Evolutionary conservation across 2,888 invertebrate species (phyloP).

Genomic region (Tipula vernalis): DNA sequence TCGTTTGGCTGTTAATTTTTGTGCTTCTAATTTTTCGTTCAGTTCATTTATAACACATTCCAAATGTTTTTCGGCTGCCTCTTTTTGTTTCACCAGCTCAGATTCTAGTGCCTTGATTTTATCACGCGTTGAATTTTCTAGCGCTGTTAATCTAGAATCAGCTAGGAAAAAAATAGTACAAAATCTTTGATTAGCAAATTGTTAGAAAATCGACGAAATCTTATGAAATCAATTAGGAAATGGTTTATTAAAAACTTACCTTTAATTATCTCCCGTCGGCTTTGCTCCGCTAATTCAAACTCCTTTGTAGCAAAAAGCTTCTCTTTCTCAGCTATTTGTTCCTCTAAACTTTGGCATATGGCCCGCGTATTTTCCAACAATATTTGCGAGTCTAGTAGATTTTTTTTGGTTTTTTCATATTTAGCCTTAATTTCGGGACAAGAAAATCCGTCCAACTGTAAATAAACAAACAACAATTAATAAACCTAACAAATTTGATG

Average conservation of each 20-base stretch:
- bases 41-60: conserved; percentile 24
- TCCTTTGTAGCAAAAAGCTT: conserved; percentile 26
- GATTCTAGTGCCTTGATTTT: conserved; percentile 26
- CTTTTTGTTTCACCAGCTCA: conserved; percentile 26
- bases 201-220: too few relatives aligned
- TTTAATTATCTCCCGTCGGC: conserved; percentile 30
- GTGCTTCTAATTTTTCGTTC: conserved; percentile 25
- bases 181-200: conserved; percentile 14
- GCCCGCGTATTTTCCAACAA: conserved; percentile 27
- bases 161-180: conserved; percentile 29
- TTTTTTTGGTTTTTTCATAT: conserved; percentile 22
- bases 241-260: conserved; percentile 21
- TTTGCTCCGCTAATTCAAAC: conserved; percentile 27
- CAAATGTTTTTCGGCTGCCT: conserved; percentile 24
- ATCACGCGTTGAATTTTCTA: conserved; percentile 26
- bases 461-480: conserved; percentile 14
- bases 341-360: conserved; percentile 27
- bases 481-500: background rate
- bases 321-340: conserved; percentile 30
- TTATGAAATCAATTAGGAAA: too few relatives aligned
- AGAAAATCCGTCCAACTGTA: conserved; percentile 32
- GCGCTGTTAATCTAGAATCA: conserved; percentile 40
- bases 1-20: conserved; percentile 29
- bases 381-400: conserved; percentile 24
- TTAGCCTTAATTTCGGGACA: conserved; percentile 26